Evolutionary conservation across 2,113 vertebrate genomes (phyloP).

Genomic region (Bungarus multicinctus): DNA sequence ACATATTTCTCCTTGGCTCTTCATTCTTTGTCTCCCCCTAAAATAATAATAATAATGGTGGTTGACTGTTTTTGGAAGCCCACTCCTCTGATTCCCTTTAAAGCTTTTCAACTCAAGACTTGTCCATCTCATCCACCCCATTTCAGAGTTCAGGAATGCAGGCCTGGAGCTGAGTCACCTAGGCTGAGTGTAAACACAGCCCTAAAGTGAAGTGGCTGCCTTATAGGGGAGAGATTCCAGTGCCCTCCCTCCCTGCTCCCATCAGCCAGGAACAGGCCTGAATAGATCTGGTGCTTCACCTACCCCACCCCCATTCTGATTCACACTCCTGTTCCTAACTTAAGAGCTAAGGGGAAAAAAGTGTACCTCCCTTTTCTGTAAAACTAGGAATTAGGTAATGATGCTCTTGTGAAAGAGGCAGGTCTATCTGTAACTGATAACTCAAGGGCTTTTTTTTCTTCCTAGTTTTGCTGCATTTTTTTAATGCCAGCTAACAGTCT

Average conservation of each 20-base stretch:
- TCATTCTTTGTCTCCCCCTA: neutral
- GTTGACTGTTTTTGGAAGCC: neutral
- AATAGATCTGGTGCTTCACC: neutral
- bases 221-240: slow-evolving; percentile 33
- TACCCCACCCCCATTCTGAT: neutral
- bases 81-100: neutral
- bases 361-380: neutral
- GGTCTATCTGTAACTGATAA: neutral
- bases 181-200: slow-evolving; percentile 28
- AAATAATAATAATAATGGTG: neutral
- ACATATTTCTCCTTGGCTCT: neutral
- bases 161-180: slow-evolving; percentile 35
- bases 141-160: slow-evolving; percentile 7
- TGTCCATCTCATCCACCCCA: neutral
- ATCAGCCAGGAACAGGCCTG: slow-evolving; percentile 14
- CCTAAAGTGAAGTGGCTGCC: slow-evolving; percentile 26
- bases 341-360: neutral
- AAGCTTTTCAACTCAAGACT: neutral
- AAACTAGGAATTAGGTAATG: neutral
- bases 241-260: slow-evolving; percentile 6
- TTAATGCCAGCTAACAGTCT: neutral
- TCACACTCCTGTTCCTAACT: neutral
- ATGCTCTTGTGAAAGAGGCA: neutral
- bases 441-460: neutral
- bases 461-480: neutral